Conservation (phyloP, 2,888 invertebrate species). For the Lithosia quadra region DNA sequence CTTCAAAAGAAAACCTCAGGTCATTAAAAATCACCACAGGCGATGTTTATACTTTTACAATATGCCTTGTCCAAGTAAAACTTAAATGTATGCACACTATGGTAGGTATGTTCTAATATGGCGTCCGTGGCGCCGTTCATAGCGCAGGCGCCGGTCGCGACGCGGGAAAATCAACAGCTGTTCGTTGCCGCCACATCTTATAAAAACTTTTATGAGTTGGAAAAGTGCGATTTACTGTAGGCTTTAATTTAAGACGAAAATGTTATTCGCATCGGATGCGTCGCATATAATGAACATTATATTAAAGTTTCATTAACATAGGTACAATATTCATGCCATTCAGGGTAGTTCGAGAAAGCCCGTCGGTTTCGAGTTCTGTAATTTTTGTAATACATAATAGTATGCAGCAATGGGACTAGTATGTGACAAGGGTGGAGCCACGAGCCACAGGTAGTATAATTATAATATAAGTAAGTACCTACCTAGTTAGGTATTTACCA, state of each 20-base stretch:
- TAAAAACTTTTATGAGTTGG: slow-evolving; percentile 36
- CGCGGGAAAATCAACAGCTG: slow-evolving; percentile 67
- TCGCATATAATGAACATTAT: too few species aligned
- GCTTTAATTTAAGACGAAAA: background rate
- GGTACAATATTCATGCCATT: too few species aligned
- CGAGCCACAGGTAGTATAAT: too few species aligned
- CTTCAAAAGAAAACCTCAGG: slow-evolving; percentile 17
- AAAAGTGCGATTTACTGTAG: slow-evolving; percentile 37
- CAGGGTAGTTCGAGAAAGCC: too few species aligned
- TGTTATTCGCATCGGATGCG: background rate
- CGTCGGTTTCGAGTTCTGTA: too few species aligned
- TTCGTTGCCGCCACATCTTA: slow-evolving; percentile 37
- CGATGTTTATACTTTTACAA: slow-evolving; percentile 26
- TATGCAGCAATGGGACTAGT: too few species aligned
- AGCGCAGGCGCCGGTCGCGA: slow-evolving; percentile 64
- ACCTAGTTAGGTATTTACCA: background rate
- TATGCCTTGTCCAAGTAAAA: slow-evolving; percentile 40
- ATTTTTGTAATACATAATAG: too few species aligned
- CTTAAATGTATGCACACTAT: slow-evolving; percentile 43
- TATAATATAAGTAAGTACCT: too few species aligned
- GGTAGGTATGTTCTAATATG: slow-evolving; percentile 46
- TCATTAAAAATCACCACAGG: slow-evolving; percentile 8
- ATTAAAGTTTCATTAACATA: too few species aligned
- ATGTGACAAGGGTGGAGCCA: too few species aligned
- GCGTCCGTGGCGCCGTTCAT: slow-evolving; percentile 46